A percentile compares a stretch with the other conserved stretches of the same genome.
Evolutionary conservation across 2,113 vertebrate species (phyloP).

Genomic region (Cyprinodon variegatus): DNA sequence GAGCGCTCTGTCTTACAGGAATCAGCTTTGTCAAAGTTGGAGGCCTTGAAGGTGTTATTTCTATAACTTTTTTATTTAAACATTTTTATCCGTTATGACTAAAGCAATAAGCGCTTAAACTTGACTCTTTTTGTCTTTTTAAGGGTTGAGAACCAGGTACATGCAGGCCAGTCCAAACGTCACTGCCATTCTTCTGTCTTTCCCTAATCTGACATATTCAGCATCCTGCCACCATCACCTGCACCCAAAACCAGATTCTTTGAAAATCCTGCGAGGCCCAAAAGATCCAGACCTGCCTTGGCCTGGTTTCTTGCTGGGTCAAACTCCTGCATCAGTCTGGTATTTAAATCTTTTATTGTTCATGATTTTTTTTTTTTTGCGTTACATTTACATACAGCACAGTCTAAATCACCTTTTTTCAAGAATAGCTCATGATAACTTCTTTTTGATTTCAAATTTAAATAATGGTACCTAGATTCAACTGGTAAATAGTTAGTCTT

Average conservation of each 20-base stretch:
- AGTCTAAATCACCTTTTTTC: too few relatives aligned
- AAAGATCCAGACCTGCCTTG: conserved; percentile 95
- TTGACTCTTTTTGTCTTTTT: background rate
- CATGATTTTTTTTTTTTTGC: too few relatives aligned
- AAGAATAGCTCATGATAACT: too few relatives aligned
- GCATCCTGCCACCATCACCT: conserved; percentile 86
- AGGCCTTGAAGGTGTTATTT: conserved; percentile 83
- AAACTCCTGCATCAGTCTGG: conserved; percentile 97
- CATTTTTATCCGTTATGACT: background rate
- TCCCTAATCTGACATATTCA: conserved; percentile 86
- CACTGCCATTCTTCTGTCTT: conserved; percentile 86
- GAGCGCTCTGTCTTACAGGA: conserved; percentile 91
- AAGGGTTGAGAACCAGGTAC: conserved; percentile 88
- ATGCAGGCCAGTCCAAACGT: conserved; percentile 93
- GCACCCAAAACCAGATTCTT: conserved; percentile 87
- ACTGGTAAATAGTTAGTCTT: too few relatives aligned
- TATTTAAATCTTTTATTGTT: conserved; percentile 54
- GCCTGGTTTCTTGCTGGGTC: conserved; percentile 95
- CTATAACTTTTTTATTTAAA: background rate
- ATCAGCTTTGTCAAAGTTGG: conserved; percentile 91
- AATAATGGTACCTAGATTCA: too few relatives aligned
- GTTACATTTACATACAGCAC: too few relatives aligned
- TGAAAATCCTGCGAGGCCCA: conserved; percentile 89
- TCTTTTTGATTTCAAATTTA: too few relatives aligned
- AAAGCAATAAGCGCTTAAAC: background rate